Percentiles rank a stretch among this genome's conserved stretches.
Conservation (phyloP, 2,113 vertebrate species). For the Urocitellus parryii region DNA sequence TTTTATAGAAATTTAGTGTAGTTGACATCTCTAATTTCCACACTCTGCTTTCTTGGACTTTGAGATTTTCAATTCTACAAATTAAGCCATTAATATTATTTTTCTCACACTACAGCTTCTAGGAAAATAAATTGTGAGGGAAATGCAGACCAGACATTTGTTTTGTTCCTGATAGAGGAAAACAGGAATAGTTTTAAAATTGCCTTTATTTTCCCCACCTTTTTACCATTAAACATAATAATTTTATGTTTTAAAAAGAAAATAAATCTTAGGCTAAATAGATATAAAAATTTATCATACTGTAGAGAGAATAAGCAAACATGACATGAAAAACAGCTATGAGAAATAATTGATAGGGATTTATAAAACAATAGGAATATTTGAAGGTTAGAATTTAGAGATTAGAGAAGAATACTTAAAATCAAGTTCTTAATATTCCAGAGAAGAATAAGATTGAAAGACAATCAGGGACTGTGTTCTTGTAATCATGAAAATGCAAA, state of each 20-base stretch:
- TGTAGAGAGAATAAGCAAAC: not conserved
- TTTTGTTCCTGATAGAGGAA: not conserved
- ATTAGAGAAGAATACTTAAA: not conserved
- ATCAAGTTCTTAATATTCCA: not conserved
- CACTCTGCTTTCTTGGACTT: not conserved
- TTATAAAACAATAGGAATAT: not conserved
- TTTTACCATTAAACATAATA: not conserved
- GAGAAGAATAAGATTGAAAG: not conserved
- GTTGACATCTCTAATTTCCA: not conserved
- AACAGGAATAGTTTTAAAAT: not conserved
- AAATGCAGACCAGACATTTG: not conserved
- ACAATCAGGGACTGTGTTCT: not conserved
- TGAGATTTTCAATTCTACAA: conserved; percentile 17
- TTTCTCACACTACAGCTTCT: not conserved
- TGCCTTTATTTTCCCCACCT: not conserved
- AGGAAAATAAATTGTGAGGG: conserved; percentile 1
- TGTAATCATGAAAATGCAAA: not conserved
- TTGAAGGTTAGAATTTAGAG: not conserved
- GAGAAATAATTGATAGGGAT: not conserved
- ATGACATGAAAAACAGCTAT: not conserved
- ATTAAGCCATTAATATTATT: not conserved
- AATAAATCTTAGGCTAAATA: not conserved
- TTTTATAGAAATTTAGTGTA: not conserved
- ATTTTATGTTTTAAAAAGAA: not conserved
- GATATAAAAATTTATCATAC: not conserved